A percentile compares a stretch with the other conserved stretches of the same genome.
phyloP scores from a whole-genome alignment of 2,113 vertebrate genomes.

The Proteles cristata region DNA sequence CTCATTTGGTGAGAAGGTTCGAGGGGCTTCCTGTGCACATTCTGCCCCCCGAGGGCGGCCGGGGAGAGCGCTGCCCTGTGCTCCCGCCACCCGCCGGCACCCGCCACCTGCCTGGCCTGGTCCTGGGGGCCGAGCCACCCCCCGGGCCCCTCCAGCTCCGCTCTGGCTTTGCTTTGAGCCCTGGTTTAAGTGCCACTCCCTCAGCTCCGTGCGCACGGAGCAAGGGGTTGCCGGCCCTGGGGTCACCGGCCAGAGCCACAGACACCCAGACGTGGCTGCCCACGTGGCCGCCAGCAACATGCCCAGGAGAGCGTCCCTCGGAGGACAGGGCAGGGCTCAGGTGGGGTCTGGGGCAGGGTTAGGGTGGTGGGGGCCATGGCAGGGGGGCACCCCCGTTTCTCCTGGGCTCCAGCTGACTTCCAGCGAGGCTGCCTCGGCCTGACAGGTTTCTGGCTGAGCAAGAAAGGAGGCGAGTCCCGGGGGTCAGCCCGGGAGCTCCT shows the following conservation, averaged over 20 bases:
- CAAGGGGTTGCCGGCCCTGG: too few species aligned
- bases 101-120: rapidly evolving
- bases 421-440: background rate
- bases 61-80: background rate
- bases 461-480: background rate
- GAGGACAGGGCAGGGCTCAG: background rate
- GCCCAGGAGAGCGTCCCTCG: background rate
- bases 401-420: background rate
- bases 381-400: rapidly evolving
- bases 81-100: rapidly evolving
- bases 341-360: too few species aligned
- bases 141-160: background rate
- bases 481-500: background rate
- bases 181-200: background rate
- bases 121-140: rapidly evolving
- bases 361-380: background rate
- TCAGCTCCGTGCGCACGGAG: rapidly evolving
- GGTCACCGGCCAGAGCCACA: rapidly evolving
- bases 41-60: background rate
- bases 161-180: background rate
- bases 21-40: background rate
- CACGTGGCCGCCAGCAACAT: rapidly evolving
- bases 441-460: too few species aligned
- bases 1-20: background rate
- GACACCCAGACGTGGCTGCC: rapidly evolving